Percentiles rank a stretch among this genome's conserved stretches.
These are phyloP conservation scores for Caenorhabditis latens DNA, from an alignment of 1,140 invertebrate genomes.

Conservation along the genomic window DNA sequence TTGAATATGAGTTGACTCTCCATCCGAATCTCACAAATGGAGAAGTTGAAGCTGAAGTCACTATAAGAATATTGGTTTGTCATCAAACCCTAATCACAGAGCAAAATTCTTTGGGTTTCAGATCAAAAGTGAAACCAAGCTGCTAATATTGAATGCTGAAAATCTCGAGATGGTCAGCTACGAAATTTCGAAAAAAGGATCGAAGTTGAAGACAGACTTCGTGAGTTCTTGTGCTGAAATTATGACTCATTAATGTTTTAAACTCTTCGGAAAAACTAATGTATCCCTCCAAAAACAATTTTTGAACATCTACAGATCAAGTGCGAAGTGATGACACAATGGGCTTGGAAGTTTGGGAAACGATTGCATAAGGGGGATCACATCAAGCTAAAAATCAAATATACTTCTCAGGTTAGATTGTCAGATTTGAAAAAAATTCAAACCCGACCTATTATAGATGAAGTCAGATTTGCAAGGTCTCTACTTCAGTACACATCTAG, in stretches of 20 bases:
- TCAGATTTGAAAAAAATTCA: neutral
- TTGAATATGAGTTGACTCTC: slow-evolving; percentile 89
- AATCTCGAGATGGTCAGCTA: slow-evolving; percentile 63
- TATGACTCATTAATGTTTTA: no score
- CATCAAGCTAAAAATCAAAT: slow-evolving; percentile 41
- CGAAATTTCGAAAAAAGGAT: slow-evolving; percentile 47
- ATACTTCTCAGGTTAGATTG: slow-evolving; percentile 18
- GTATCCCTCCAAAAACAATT: no score
- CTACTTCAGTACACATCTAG: slow-evolving; percentile 66
- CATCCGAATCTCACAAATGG: slow-evolving; percentile 93
- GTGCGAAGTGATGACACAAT: slow-evolving; percentile 61
- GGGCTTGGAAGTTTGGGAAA: slow-evolving; percentile 56
- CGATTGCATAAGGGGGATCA: slow-evolving; percentile 56
- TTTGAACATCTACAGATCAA: slow-evolving; percentile 17
- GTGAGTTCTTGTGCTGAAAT: slow-evolving; percentile 5
- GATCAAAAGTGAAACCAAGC: slow-evolving; percentile 44
- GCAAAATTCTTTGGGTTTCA: slow-evolving; percentile 31
- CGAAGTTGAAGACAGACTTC: slow-evolving; percentile 55
- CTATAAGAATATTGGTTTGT: slow-evolving; percentile 80
- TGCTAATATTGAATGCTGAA: slow-evolving; percentile 65
- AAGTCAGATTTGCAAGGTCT: slow-evolving; percentile 66
- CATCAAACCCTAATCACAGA: neutral
- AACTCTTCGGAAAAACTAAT: no score
- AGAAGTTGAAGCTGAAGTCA: slow-evolving; percentile 83
- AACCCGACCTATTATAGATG: slow-evolving; percentile 61